These are phyloP conservation scores for Montipora foliosa DNA, from an alignment of 64 coral and sea anemone genomes.

Conservation along the genomic window DNA sequence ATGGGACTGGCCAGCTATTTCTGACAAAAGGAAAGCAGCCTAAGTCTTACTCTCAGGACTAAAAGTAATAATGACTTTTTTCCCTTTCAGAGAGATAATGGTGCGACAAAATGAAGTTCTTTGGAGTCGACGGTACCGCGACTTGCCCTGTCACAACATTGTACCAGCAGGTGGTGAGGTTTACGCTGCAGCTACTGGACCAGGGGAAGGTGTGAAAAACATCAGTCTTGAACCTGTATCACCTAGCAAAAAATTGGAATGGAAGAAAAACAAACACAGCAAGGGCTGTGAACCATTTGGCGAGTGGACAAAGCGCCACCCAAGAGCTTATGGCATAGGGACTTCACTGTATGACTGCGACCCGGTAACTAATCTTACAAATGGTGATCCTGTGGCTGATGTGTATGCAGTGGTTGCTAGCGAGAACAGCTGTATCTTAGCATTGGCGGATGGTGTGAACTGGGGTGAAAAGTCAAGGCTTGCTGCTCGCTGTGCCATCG, in stretches of 20 bases:
- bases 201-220: constrained; percentile 77
- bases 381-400: constrained; percentile 93
- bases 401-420: constrained; percentile 90
- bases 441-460: constrained; percentile 93
- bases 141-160: constrained; percentile 70
- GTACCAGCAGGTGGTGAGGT: constrained; percentile 30
- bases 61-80: neutral
- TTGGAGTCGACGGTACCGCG: constrained; percentile 64
- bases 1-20: no score
- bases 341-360: constrained; percentile 85
- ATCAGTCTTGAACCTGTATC: constrained; percentile 35
- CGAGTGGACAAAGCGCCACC: constrained; percentile 70
- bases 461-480: constrained; percentile 96
- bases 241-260: neutral
- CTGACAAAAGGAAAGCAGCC: no score
- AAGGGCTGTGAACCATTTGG: constrained; percentile 56
- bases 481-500: constrained; percentile 88
- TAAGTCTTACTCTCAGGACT: no score
- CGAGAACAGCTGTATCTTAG: constrained; percentile 89
- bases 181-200: constrained; percentile 72
- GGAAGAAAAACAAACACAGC: neutral
- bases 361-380: constrained; percentile 58
- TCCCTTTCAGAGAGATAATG: constrained; percentile 64
- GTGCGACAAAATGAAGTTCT: constrained; percentile 69
- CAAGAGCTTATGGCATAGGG: constrained; percentile 85